Conservation (phyloP, 2,113 vertebrate species). For the Larimichthys crocea region DNA sequence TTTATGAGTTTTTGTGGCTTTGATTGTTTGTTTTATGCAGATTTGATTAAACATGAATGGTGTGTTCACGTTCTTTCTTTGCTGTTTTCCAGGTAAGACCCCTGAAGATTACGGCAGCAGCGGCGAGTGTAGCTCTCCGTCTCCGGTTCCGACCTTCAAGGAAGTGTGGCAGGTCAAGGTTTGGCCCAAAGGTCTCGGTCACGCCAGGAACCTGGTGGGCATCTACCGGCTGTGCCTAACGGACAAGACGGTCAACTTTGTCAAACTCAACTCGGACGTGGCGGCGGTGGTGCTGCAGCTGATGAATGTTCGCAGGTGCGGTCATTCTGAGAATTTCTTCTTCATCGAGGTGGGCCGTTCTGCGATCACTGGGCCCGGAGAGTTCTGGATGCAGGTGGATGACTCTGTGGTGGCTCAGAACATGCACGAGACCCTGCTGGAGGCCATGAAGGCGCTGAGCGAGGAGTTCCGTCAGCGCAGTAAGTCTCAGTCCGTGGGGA, state of each 20-base stretch:
- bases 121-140: conserved; percentile 81
- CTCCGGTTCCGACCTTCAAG: conserved; percentile 85
- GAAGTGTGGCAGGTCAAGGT: conserved; percentile 91
- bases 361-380: conserved; percentile 85
- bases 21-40: conserved; percentile 14
- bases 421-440: conserved; percentile 89
- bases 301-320: conserved; percentile 88
- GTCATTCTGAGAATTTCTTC: conserved; percentile 89
- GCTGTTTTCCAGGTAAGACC: conserved; percentile 78
- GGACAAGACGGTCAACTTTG: conserved; percentile 87
- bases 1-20: not conserved
- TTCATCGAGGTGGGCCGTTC: conserved; percentile 90
- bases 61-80: conserved; percentile 25
- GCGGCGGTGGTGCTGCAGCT: conserved; percentile 87
- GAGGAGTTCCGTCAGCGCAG: conserved; percentile 88
- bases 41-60: not conserved
- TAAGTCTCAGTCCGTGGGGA: conserved; percentile 86
- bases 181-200: conserved; percentile 87
- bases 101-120: conserved; percentile 85
- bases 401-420: conserved; percentile 87
- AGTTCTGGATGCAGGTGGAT: conserved; percentile 91
- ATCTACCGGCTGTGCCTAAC: conserved; percentile 88
- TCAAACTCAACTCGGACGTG: conserved; percentile 85
- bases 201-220: conserved; percentile 85
- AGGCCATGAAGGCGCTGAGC: conserved; percentile 88